Conservation (phyloP, 2,797 vertebrate species). For the Tolypeutes matacus region DNA sequence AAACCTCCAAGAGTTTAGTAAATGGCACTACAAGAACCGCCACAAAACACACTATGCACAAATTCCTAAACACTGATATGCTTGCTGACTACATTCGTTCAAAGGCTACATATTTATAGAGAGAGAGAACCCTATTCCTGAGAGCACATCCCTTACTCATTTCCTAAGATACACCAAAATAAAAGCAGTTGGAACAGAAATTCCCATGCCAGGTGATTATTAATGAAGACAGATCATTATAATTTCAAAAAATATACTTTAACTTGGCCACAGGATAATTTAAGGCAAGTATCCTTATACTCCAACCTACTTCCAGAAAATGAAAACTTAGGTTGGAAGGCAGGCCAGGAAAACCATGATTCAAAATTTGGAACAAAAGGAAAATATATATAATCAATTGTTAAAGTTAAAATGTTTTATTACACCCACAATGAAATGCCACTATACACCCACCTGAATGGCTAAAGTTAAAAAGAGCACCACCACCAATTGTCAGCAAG, state of each 20-base stretch:
- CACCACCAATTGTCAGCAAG: background rate
- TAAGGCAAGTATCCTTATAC: background rate
- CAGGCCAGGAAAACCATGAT: background rate
- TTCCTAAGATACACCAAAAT: background rate
- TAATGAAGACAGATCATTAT: background rate
- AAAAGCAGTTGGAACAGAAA: background rate
- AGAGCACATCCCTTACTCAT: background rate
- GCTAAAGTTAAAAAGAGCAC: conserved; percentile 28
- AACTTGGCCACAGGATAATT: background rate
- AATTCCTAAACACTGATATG: background rate
- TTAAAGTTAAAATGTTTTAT: conserved; percentile 14
- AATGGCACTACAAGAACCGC: background rate
- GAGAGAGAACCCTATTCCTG: background rate
- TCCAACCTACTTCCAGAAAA: conserved; percentile 32
- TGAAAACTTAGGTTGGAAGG: conserved; percentile 25
- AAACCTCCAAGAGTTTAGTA: background rate
- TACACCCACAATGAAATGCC: background rate
- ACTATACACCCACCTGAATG: background rate
- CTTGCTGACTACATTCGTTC: background rate
- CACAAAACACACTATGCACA: background rate
- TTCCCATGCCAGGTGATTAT: background rate
- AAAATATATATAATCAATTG: background rate
- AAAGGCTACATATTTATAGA: background rate
- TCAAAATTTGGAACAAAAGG: conserved; percentile 11
- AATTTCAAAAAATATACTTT: conserved; percentile 1